A percentile compares a stretch with the other conserved stretches of the same genome.
Evolutionary conservation across 2,888 invertebrate species (phyloP).

Genomic region (Drosophila crucigera): DNA sequence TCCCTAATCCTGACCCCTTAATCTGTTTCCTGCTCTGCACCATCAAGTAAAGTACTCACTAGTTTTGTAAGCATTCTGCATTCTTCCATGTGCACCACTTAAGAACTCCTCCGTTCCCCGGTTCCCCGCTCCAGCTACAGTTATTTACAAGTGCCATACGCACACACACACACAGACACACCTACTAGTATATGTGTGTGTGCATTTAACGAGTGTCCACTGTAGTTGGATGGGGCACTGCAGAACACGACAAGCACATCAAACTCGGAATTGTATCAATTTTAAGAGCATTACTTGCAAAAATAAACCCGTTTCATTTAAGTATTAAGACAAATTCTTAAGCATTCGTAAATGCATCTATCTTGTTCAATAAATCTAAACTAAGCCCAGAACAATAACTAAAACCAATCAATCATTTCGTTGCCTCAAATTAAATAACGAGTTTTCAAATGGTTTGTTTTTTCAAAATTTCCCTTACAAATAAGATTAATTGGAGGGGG

Average conservation of each 20-base stretch:
- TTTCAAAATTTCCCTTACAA: neutral
- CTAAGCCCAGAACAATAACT: neutral
- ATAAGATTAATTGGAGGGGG: neutral
- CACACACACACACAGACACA: slow-evolving; percentile 2
- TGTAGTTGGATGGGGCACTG: slow-evolving; percentile 1
- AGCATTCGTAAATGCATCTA: neutral
- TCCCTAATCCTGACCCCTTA: neutral
- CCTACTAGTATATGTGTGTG: neutral
- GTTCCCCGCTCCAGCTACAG: neutral
- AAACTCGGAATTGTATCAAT: neutral
- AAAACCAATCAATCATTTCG: neutral
- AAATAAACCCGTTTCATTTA: neutral
- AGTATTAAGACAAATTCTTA: neutral
- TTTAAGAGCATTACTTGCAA: neutral
- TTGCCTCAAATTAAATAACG: neutral
- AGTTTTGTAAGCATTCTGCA: slow-evolving; percentile 26
- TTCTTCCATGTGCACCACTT: neutral
- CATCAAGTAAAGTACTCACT: slow-evolving; percentile 50
- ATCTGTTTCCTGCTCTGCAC: slow-evolving; percentile 9
- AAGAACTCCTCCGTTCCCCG: neutral
- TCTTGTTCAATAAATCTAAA: neutral
- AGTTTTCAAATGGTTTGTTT: neutral
- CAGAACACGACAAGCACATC: neutral
- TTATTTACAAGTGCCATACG: slow-evolving; percentile 21
- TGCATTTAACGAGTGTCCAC: slow-evolving; percentile 10